Evolutionary conservation across 2,113 vertebrate species (phyloP).

Genomic region (Eptatretus burgeri): DNA sequence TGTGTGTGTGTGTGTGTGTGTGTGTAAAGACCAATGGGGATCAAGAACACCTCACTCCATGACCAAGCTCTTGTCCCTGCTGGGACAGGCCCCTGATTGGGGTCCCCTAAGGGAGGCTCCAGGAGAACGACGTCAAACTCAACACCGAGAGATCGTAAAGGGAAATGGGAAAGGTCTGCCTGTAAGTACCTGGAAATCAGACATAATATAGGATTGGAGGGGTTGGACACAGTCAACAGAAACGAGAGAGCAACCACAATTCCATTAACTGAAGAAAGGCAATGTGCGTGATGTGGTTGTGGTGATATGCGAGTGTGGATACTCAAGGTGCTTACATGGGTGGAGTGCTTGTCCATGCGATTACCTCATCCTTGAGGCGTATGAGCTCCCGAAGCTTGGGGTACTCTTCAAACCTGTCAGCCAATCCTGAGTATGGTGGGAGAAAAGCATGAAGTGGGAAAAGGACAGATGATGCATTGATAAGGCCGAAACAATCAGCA

Average conservation of each 20-base stretch:
- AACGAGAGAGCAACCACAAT: too few species aligned
- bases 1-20: neutral
- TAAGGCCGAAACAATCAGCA: too few species aligned
- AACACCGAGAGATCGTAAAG: constrained; percentile 56
- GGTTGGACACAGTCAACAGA: too few species aligned
- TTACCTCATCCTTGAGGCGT: constrained; percentile 76
- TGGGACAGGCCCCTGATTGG: constrained; percentile 85
- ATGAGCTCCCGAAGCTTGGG: constrained; percentile 89
- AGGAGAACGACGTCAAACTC: constrained; percentile 90
- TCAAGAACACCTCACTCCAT: neutral
- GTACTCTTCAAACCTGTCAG: constrained; percentile 94
- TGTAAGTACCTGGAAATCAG: constrained; percentile 72
- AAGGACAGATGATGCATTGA: too few species aligned
- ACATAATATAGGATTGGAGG: too few species aligned
- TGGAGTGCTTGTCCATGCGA: constrained; percentile 69
- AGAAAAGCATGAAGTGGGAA: too few species aligned
- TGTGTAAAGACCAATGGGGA: too few species aligned
- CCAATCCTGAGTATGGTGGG: constrained; percentile 50
- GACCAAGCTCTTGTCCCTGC: constrained; percentile 38
- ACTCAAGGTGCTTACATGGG: constrained; percentile 73
- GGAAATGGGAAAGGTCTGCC: constrained; percentile 60
- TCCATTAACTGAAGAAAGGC: too few species aligned
- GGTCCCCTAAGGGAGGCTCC: constrained; percentile 73
- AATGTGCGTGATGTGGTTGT: too few species aligned
- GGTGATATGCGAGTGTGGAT: too few species aligned